Conservation (phyloP, 2,888 invertebrate genomes). For the Hyposoter dolosus region DNA sequence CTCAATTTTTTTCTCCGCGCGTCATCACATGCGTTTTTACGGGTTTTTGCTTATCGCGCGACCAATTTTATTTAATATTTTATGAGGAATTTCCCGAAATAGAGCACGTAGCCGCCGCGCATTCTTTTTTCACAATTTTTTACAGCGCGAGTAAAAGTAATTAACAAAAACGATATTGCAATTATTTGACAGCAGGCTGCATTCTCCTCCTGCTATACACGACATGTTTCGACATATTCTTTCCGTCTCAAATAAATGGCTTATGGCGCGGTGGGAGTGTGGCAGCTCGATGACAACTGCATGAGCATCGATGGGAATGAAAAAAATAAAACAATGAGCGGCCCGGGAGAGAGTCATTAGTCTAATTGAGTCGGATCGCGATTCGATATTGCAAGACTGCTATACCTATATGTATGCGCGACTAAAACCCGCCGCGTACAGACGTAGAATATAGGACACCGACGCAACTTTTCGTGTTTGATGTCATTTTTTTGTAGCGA, state of each 20-base stretch:
- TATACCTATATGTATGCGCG: no score
- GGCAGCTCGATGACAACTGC: no score
- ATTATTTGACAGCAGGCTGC: conserved; percentile 26
- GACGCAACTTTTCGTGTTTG: no score
- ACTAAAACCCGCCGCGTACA: no score
- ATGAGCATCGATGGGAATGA: conserved; percentile 2
- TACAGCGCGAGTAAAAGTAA: background rate
- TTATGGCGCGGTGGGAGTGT: background rate
- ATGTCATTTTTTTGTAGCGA: no score
- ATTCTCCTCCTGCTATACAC: no score
- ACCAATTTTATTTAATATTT: background rate
- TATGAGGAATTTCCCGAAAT: background rate
- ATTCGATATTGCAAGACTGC: no score
- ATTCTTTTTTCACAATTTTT: background rate
- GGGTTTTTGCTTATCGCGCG: background rate
- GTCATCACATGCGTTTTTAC: background rate
- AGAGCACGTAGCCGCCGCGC: background rate
- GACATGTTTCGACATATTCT: no score
- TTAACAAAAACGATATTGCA: conserved; percentile 16
- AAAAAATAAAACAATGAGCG: background rate
- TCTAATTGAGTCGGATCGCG: conserved; percentile 63
- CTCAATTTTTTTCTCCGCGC: background rate
- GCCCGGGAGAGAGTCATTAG: conserved; percentile 53
- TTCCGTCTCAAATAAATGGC: background rate
- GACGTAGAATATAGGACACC: no score